A percentile compares a stretch with the other conserved stretches of the same genome.
Evolutionary conservation across 2,797 vertebrate genomes (phyloP).

Genomic region (Tragelaphus oryx): DNA sequence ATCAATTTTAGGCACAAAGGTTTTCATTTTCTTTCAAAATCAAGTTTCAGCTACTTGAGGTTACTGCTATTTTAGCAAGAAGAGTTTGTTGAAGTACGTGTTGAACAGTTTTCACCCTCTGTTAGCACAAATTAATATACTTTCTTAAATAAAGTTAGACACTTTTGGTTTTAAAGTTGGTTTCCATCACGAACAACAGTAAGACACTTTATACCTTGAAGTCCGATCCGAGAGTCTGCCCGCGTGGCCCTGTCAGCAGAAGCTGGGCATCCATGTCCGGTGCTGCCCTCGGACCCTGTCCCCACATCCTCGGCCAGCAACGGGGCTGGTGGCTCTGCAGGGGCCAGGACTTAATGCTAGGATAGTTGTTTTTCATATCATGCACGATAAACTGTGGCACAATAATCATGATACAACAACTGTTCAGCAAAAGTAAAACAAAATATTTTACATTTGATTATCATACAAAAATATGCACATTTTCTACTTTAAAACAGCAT

Average conservation of each 20-base stretch:
- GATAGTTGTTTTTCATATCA: neutral
- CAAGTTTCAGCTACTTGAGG: constrained; percentile 52
- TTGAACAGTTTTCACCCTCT: constrained; percentile 52
- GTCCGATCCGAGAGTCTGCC: neutral
- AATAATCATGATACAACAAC: constrained; percentile 50
- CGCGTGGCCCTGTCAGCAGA: fast-evolving
- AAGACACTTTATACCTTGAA: constrained; percentile 49
- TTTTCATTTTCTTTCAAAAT: constrained; percentile 69
- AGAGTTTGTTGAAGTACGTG: constrained; percentile 50
- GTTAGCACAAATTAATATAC: constrained; percentile 49
- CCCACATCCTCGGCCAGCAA: neutral
- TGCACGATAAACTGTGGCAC: constrained; percentile 32
- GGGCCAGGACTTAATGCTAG: neutral
- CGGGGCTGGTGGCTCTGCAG: neutral
- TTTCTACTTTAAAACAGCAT: constrained; percentile 65
- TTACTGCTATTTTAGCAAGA: constrained; percentile 60
- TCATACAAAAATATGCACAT: constrained; percentile 63
- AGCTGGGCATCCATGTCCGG: fast-evolving
- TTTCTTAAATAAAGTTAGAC: constrained; percentile 68
- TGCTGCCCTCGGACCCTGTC: neutral
- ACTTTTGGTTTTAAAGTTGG: constrained; percentile 68
- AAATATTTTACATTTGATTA: constrained; percentile 39
- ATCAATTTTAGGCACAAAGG: constrained; percentile 77
- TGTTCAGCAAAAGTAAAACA: constrained; percentile 35
- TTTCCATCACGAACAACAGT: constrained; percentile 61